Conservation (phyloP, 2,113 vertebrate genomes). For the Epinephelus lanceolatus region DNA sequence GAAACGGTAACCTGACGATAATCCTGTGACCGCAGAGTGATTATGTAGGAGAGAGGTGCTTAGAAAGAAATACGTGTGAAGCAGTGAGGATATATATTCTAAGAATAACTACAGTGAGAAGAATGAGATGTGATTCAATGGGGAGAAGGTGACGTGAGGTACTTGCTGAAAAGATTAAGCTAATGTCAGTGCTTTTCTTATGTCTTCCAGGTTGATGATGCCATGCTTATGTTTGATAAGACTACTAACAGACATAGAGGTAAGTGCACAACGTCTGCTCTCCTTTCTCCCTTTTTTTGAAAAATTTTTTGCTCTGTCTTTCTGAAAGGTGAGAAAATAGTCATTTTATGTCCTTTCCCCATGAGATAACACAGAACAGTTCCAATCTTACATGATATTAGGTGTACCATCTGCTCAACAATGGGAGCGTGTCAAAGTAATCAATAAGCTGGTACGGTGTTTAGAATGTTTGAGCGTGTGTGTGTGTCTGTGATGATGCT, state of each 20-base stretch:
- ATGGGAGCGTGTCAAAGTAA: constrained; percentile 81
- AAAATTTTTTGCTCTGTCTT: constrained; percentile 40
- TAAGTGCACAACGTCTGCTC: constrained; percentile 81
- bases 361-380: constrained; percentile 80
- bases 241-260: constrained; percentile 99
- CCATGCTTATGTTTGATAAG: constrained; percentile 99
- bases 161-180: constrained; percentile 55
- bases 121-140: constrained; percentile 52
- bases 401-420: constrained; percentile 78
- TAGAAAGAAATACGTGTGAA: constrained; percentile 47
- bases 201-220: constrained; percentile 96
- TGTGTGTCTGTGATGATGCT: constrained; percentile 35
- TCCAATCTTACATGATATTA: constrained; percentile 82
- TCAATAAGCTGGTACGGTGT: constrained; percentile 80
- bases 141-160: constrained; percentile 19
- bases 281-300: constrained; percentile 5
- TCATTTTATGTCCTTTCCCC: constrained; percentile 79
- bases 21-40: constrained; percentile 45
- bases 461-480: constrained; percentile 74
- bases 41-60: constrained; percentile 44
- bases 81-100: constrained; percentile 48
- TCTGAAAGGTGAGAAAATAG: constrained; percentile 76
- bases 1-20: constrained; percentile 36
- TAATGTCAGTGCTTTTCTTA: constrained; percentile 68
- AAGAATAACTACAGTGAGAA: constrained; percentile 60